These are phyloP conservation scores for Torymus aiolomorphi DNA, from an alignment of 2,888 invertebrate species.

Conservation along the genomic window DNA sequence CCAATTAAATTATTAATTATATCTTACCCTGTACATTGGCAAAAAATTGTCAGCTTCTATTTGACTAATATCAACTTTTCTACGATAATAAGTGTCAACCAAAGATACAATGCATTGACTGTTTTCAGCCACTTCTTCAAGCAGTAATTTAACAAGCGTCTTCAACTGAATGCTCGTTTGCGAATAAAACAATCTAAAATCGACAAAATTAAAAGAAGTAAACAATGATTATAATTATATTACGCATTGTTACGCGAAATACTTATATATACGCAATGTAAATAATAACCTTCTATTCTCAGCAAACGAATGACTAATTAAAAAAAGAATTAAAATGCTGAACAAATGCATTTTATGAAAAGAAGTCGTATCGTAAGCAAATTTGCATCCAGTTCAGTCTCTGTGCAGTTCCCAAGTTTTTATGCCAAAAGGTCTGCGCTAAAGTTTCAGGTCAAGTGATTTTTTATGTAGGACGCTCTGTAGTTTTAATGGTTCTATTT, in stretches of 20 bases:
- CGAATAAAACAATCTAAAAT: slow-evolving; percentile 37
- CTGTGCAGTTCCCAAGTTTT: background rate
- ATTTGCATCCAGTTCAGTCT: background rate
- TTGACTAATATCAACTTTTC: slow-evolving; percentile 60
- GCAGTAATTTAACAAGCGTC: slow-evolving; percentile 62
- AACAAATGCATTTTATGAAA: slow-evolving; percentile 17
- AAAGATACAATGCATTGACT: slow-evolving; percentile 69
- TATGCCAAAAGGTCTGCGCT: slow-evolving; percentile 1
- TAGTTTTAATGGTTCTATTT: slow-evolving; percentile 40
- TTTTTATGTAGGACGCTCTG: slow-evolving; percentile 32
- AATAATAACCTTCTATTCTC: slow-evolving; percentile 35
- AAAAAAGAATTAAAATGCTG: background rate
- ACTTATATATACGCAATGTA: background rate
- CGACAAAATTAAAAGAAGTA: too few relatives aligned
- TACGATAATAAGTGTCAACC: slow-evolving; percentile 67
- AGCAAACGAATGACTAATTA: background rate
- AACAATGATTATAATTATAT: too few relatives aligned
- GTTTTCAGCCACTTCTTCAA: slow-evolving; percentile 65
- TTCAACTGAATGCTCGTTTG: slow-evolving; percentile 59
- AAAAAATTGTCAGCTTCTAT: slow-evolving; percentile 55
- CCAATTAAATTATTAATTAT: too few relatives aligned
- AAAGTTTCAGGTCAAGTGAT: slow-evolving; percentile 43
- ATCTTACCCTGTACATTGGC: slow-evolving; percentile 65
- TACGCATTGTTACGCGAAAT: too few relatives aligned
- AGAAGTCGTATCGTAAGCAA: background rate